Percentiles rank a stretch among this genome's conserved stretches.
Conservation (phyloP, 1,140 invertebrate genomes). For the Portunus trituberculatus region DNA sequence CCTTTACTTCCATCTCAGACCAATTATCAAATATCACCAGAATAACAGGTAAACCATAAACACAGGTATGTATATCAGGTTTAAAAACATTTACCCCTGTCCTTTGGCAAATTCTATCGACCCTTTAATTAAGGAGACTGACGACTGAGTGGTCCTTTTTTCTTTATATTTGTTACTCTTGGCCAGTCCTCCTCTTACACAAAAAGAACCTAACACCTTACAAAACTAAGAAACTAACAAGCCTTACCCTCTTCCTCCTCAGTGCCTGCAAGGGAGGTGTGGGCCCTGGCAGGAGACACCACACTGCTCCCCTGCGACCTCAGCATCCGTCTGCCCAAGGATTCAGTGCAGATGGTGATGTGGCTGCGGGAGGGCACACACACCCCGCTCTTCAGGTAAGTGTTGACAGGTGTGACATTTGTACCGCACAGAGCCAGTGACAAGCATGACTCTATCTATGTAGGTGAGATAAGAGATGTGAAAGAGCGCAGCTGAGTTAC, state of each 20-base stretch:
- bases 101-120: too few species aligned
- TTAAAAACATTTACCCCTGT: too few species aligned
- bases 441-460: background rate
- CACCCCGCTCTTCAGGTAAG: slow-evolving; percentile 67
- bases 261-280: slow-evolving; percentile 60
- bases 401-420: background rate
- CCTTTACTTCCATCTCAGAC: background rate
- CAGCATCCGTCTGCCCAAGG: slow-evolving; percentile 16
- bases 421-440: background rate
- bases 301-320: slow-evolving; percentile 59
- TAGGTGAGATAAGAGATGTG: background rate
- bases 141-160: too few species aligned
- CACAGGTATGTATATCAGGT: too few species aligned
- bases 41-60: background rate
- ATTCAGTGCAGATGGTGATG: slow-evolving; percentile 69
- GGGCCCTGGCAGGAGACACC: slow-evolving; percentile 47
- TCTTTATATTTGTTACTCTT: too few species aligned
- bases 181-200: background rate
- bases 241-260: background rate
- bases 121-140: too few species aligned
- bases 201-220: background rate
- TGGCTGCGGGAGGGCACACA: slow-evolving; percentile 66
- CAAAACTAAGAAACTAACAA: background rate
- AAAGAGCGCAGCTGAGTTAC: background rate
- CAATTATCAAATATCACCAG: too few species aligned